A percentile compares a stretch with the other conserved stretches of the same genome.
phyloP scores from a whole-genome alignment of 1,140 invertebrate genomes.

The Protaetia brevitarsis region DNA sequence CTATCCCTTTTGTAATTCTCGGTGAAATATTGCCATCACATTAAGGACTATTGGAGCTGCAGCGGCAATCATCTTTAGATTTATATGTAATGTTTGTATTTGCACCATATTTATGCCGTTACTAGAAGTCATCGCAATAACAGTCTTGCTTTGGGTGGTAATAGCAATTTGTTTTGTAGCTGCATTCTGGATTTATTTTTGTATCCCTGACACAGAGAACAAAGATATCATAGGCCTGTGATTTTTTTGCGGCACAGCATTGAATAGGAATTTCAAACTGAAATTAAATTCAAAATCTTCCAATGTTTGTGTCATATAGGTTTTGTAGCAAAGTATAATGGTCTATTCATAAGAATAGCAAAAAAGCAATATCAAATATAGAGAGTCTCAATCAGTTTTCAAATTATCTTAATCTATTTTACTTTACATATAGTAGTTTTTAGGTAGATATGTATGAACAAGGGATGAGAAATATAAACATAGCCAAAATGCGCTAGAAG shows the following conservation, averaged over 20 bases:
- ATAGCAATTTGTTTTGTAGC: not conserved
- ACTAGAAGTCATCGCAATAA: not conserved
- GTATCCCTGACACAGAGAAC: not conserved
- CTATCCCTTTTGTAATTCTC: not conserved
- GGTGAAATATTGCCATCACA: not conserved
- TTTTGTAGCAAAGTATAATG: too few species aligned
- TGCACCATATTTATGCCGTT: not conserved
- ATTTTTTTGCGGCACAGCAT: not conserved
- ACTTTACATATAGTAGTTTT: too few species aligned
- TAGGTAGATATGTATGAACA: too few species aligned
- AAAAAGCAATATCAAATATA: too few species aligned
- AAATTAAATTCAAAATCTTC: not conserved
- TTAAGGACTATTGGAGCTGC: not conserved
- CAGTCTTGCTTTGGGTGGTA: not conserved
- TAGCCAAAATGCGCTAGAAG: too few species aligned
- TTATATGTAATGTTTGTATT: not conserved
- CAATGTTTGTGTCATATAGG: too few species aligned
- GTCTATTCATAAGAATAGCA: too few species aligned
- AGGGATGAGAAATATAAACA: too few species aligned
- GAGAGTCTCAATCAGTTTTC: too few species aligned
- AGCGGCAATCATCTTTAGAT: not conserved
- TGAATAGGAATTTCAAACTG: not conserved
- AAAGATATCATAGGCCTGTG: too few species aligned
- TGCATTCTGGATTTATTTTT: not conserved
- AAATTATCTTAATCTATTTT: too few species aligned